Percentiles rank a stretch among this genome's conserved stretches.
Evolutionary conservation across 2,113 vertebrate species (phyloP).

Genomic region (Erpornis zantholeuca): DNA sequence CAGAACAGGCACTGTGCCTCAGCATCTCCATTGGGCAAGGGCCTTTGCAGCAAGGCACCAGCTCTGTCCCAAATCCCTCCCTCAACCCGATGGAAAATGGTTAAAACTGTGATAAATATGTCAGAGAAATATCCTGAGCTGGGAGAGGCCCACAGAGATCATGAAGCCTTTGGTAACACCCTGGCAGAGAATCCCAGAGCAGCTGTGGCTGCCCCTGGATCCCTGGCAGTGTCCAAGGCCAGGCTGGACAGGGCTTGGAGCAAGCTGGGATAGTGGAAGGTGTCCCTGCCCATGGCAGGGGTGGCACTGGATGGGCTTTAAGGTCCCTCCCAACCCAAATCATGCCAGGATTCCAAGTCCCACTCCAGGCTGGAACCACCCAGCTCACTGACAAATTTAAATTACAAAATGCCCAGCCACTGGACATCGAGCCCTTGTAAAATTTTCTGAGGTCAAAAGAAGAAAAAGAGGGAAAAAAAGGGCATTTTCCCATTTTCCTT

Average conservation of each 20-base stretch:
- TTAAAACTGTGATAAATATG: background rate
- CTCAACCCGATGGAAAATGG: background rate
- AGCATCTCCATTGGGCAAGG: accelerated
- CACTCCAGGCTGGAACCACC: too few species aligned
- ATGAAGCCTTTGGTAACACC: background rate
- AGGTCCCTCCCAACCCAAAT: background rate
- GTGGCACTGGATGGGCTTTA: background rate
- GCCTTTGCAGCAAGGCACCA: background rate
- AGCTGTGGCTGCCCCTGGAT: background rate
- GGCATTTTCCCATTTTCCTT: background rate
- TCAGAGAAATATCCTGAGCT: background rate
- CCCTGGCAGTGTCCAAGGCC: background rate
- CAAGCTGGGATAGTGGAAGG: accelerated
- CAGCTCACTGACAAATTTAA: background rate
- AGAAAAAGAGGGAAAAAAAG: background rate
- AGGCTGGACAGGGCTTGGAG: accelerated
- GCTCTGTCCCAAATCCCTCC: background rate
- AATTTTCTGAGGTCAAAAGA: background rate
- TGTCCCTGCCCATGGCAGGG: background rate
- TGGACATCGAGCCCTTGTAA: background rate
- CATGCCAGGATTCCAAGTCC: background rate
- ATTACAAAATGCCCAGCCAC: background rate
- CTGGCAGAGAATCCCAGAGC: background rate
- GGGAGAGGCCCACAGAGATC: background rate
- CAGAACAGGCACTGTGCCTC: accelerated